Evolutionary conservation across 2,113 vertebrate genomes (phyloP), one percentile per base, ranked within the genome.

Genomic region (Pteruthius melanotis): DNA sequence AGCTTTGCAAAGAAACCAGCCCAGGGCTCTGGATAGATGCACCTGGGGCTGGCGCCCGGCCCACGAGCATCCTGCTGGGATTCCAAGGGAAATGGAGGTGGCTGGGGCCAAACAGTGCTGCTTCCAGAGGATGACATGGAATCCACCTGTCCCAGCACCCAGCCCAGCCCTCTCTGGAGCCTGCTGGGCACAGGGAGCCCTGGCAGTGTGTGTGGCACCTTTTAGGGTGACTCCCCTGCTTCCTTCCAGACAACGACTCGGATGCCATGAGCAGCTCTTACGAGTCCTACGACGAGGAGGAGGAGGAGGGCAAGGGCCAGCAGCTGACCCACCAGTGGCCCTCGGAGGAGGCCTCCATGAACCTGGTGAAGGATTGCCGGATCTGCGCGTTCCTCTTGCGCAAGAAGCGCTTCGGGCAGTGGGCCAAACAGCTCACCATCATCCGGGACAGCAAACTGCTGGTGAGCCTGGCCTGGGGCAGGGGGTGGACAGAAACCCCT

Each of bases 331-430:
- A 98, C 89, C 98, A 98, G 77, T 99, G 99, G 99, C 98, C 98
- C 1, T 98, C 98, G 0, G 99, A 99, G 96, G 99, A 99, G 94
- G 98, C 97, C 82, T 97, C 98, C 22, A 98, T 98, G 75, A 99
- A 98, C 87, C 98, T 99, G 40, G 98, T 99, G 66, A 98, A 97
- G 95, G 99, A 99, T 83, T 99, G 99, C 94, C 98, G 98, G 93
- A 99, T 99, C 95, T 99, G 99, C 6, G 99, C 99, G 57, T 99
- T 99, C 97, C 98, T 99, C 90, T 94, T 99, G 76, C 98, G 99
- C 83, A 99, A 99, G 97, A 99, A 99, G 94, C 99, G 99, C 66
- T 99, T 99, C 0, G 99, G 99, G 56, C 99, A 99, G 77, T 99
- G 99, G 99, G 97, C 99, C 80, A 99, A 99, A 97, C 99, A 99